Evolutionary conservation across 2,797 vertebrate species (phyloP).

Genomic region (Simalia tracyae): DNA sequence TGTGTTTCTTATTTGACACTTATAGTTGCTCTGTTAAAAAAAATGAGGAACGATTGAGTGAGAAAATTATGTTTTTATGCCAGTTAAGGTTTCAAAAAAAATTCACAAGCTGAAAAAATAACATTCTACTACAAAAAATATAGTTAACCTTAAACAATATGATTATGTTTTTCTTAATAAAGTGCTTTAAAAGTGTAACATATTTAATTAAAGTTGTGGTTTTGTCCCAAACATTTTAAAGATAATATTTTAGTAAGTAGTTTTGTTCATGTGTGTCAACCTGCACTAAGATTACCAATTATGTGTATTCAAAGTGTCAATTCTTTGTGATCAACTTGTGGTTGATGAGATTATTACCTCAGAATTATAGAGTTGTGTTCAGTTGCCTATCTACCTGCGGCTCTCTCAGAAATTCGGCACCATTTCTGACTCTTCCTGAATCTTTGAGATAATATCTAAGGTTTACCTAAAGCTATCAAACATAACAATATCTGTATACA

Average conservation of each 20-base stretch:
- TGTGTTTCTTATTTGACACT: not conserved
- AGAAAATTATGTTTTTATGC: not conserved
- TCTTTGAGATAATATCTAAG: not conserved
- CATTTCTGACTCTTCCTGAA: not conserved
- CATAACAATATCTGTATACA: not conserved
- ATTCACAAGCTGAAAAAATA: not conserved
- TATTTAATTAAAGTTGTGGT: not conserved
- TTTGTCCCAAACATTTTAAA: not conserved
- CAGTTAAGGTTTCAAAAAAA: not conserved
- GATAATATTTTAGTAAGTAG: not conserved
- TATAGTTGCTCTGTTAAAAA: not conserved
- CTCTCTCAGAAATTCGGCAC: not conserved
- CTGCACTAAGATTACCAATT: not conserved
- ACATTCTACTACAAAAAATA: not conserved
- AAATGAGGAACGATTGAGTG: not conserved
- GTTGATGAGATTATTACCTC: not conserved
- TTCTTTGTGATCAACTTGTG: not conserved
- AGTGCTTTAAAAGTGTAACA: not conserved
- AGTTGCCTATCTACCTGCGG: not conserved
- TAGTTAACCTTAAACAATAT: not conserved
- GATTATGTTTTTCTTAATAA: not conserved
- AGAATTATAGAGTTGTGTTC: not conserved
- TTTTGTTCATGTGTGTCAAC: not conserved
- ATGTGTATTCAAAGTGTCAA: not conserved
- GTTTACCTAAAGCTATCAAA: not conserved